Evolutionary conservation across 2,113 vertebrate genomes (phyloP), one percentile per base, ranked within the genome.

Genomic region (Neomonachus schauinslandi): DNA sequence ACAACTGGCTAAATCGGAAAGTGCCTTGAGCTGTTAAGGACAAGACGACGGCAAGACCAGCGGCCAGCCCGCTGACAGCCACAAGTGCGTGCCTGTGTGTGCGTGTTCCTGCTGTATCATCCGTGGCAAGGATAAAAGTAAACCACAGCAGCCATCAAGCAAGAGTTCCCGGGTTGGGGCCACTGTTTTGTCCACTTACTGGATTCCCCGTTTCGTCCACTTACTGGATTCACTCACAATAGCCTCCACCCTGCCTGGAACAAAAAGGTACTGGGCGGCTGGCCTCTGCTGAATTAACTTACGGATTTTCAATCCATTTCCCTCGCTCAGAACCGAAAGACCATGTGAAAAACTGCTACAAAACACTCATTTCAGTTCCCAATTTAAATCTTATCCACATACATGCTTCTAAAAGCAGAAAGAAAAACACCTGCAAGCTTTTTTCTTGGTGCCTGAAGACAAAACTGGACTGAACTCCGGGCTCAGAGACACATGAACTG

Each of bases 401-500:
- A 16, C 36, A 36, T 4, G 7, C 57, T 80, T 77, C 21, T 28
- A 12, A 15, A 36, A 92, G 53, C 1, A 46, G 46, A 67, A 53
- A 33, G 76, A 65, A 88, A 63, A 84, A 92, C 22, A 49, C 31
- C 51, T 19, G 51, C 24, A 42, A 18, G 26, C 42, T 94, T 89
- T 94, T 28, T 53, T 77, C 53, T 42, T 9, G 19, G 31, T 39
- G 69, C 42, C 22, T 31, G 22, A 72, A n/a, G 31, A 57, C 21
- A 82, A 89, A 86, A 31, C 65, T n/a, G 57, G 59, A 61, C 89
- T 63, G 71, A 65, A 79, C 74, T 28, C 28, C 28, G 53, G 46
- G n/a, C 72, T 96, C 61, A 55, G 82, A 83, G 81, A 72, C 51
- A 51, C 55, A 77, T 69, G 84, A 90, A 79, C 21, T 26, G 57